These are phyloP conservation scores for Saguinus imperator DNA, from an alignment of 2,113 vertebrate species.

Conservation along the genomic window DNA sequence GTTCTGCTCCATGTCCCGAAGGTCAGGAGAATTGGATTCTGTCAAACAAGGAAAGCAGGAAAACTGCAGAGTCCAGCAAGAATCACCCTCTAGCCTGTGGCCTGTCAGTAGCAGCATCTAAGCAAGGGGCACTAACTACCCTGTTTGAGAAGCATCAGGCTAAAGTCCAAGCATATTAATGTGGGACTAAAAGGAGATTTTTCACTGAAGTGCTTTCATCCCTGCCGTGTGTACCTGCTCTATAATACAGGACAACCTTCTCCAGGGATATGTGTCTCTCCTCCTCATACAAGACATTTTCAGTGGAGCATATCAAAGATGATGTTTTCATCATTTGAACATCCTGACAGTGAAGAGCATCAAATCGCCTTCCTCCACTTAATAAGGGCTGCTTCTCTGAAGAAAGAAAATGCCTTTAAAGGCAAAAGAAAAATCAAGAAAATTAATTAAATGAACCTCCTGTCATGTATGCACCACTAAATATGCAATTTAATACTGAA, in stretches of 20 bases:
- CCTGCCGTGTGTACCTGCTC: conserved; percentile 22
- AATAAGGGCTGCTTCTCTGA: conserved; percentile 13
- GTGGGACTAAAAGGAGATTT: background rate
- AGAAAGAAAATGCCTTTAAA: conserved; percentile 48
- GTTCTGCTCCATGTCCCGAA: conserved; percentile 75
- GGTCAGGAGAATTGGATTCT: conserved; percentile 75
- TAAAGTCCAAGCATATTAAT: conserved; percentile 56
- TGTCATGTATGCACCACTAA: conserved; percentile 41
- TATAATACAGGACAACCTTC: conserved; percentile 11
- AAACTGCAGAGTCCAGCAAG: conserved; percentile 73
- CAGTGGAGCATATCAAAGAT: conserved; percentile 61
- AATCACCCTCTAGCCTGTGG: conserved; percentile 2
- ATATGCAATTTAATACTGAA: conserved; percentile 59
- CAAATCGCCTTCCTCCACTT: background rate
- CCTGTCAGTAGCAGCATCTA: conserved; percentile 48
- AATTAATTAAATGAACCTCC: conserved; percentile 62
- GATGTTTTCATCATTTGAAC: conserved; percentile 68
- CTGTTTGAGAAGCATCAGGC: background rate
- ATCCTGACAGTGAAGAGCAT: conserved; percentile 59
- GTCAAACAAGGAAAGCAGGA: conserved; percentile 66
- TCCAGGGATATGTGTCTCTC: conserved; percentile 17
- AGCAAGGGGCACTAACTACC: conserved; percentile 28
- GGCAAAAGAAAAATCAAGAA: conserved; percentile 49
- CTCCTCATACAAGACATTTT: conserved; percentile 31
- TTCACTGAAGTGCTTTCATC: background rate